phyloP scores from a whole-genome alignment of 1,140 invertebrate genomes.

The Holcopasites calliopsidis region DNA sequence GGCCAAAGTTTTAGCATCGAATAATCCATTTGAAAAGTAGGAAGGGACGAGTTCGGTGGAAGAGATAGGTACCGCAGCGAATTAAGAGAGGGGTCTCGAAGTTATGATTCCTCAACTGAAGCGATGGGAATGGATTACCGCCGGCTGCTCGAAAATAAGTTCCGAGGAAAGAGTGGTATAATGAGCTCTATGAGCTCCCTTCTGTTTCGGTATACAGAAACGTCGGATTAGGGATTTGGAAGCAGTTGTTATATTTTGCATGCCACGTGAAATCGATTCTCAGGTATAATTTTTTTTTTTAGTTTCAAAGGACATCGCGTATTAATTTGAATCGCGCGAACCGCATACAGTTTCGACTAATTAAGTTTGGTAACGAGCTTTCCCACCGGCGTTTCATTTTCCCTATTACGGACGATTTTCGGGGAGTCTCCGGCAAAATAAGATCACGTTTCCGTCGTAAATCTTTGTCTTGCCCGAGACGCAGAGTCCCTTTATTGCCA shows the following conservation, averaged over 20 bases:
- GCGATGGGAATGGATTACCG: neutral
- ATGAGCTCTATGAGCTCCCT: neutral
- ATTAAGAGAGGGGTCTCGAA: slow-evolving; percentile 10
- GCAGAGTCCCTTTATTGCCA: slow-evolving; percentile 42
- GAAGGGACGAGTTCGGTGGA: neutral
- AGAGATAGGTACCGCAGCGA: neutral
- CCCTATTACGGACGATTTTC: slow-evolving; percentile 51
- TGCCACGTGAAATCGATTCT: neutral
- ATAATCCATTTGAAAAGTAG: slow-evolving; percentile 16
- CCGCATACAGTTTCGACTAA: slow-evolving; percentile 38
- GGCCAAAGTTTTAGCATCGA: slow-evolving; percentile 2
- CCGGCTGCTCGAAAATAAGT: slow-evolving; percentile 4
- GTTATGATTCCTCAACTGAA: slow-evolving; percentile 20
- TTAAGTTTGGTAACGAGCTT: slow-evolving; percentile 40
- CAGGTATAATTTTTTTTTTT: neutral
- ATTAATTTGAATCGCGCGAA: slow-evolving; percentile 39
- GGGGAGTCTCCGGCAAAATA: slow-evolving; percentile 37
- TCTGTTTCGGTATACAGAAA: neutral
- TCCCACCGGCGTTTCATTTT: slow-evolving; percentile 33
- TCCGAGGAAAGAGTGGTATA: neutral
- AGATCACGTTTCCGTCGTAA: slow-evolving; percentile 60
- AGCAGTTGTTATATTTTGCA: too few relatives aligned
- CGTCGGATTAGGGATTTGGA: neutral
- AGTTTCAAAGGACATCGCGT: neutral
- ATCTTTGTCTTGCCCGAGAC: slow-evolving; percentile 58